Conservation (phyloP, 2,797 vertebrate genomes). For the Crocodylus rhombifer region DNA sequence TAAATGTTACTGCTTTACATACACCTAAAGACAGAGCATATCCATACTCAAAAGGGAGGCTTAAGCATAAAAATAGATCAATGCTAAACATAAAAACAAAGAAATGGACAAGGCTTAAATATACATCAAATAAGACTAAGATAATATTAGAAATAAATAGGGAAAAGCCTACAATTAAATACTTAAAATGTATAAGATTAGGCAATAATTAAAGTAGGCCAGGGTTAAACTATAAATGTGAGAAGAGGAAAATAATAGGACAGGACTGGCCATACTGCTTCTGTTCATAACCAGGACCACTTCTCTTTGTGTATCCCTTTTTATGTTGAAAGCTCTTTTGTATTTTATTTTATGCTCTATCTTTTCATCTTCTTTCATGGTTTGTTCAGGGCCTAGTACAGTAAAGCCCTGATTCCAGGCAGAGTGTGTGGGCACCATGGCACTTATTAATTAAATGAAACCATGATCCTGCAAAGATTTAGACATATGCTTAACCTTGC, state of each 20-base stretch:
- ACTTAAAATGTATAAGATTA: neutral
- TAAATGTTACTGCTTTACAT: neutral
- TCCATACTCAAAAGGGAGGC: neutral
- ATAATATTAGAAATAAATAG: neutral
- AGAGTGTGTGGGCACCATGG: neutral
- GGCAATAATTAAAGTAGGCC: neutral
- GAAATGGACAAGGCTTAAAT: neutral
- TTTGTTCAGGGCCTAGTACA: too few relatives aligned
- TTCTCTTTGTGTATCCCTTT: neutral
- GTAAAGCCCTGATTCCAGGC: too few relatives aligned
- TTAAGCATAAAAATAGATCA: neutral
- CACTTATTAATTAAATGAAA: neutral
- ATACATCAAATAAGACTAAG: neutral
- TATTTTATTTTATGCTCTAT: too few relatives aligned
- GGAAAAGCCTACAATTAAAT: neutral
- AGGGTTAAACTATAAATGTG: neutral
- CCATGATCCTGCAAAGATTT: neutral
- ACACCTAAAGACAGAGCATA: neutral
- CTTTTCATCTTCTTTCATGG: too few relatives aligned
- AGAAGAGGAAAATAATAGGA: neutral
- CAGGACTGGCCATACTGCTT: too few relatives aligned
- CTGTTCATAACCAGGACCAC: neutral
- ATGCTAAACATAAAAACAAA: neutral
- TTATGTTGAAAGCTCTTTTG: neutral
- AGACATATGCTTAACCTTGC: neutral